Evolutionary conservation across 1,140 invertebrate species (phyloP).

Genomic region (Halesus radiatus): DNA sequence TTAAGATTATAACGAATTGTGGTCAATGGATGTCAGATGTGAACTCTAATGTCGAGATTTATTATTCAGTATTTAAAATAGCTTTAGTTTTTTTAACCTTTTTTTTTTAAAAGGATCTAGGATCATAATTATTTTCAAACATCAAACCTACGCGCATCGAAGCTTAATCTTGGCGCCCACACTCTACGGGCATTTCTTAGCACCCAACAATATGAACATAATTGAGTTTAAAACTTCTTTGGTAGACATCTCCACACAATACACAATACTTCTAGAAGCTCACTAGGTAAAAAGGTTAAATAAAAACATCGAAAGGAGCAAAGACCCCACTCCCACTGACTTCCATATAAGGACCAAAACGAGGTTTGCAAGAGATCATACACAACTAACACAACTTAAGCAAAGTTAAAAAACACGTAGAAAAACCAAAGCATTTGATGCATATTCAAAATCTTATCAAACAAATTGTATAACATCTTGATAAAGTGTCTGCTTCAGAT

Average conservation of each 20-base stretch:
- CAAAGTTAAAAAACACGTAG: neutral
- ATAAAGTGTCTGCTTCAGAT: neutral
- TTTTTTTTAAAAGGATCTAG: neutral
- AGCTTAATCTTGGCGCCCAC: neutral
- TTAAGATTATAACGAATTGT: too few relatives aligned
- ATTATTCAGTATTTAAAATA: too few relatives aligned
- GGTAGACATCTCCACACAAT: neutral
- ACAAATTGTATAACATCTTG: neutral
- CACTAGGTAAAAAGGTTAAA: neutral
- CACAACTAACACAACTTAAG: neutral
- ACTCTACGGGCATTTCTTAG: neutral
- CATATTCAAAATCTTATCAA: neutral
- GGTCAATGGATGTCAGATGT: too few relatives aligned
- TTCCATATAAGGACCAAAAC: constrained; percentile 7
- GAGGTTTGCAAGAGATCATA: neutral
- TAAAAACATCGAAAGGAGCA: constrained; percentile 2
- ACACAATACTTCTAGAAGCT: neutral
- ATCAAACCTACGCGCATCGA: neutral
- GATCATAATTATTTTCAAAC: neutral
- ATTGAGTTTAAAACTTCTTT: neutral
- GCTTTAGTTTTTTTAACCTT: too few relatives aligned
- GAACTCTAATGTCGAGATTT: too few relatives aligned
- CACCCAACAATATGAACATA: constrained; percentile 1
- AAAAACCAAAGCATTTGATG: neutral
- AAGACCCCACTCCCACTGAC: neutral